A percentile compares a stretch with the other conserved stretches of the same genome.
These are phyloP conservation scores for Bruchidius siliquastri DNA, from an alignment of 2,888 invertebrate species.

Conservation along the genomic window DNA sequence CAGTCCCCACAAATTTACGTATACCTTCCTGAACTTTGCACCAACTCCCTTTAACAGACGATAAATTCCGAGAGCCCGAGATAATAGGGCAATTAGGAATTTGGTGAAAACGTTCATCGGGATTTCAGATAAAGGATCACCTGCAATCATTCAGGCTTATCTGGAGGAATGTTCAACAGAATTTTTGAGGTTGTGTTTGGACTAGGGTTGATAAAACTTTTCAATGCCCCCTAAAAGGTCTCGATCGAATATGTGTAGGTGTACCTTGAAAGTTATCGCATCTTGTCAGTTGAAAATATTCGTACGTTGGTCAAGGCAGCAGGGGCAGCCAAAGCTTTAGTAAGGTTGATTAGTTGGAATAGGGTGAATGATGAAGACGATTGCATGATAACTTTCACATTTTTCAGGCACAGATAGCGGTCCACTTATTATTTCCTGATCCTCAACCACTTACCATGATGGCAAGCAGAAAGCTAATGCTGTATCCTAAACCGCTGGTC, in stretches of 20 bases:
- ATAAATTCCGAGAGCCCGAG: not conserved
- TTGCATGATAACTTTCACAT: too few species aligned
- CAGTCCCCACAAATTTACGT: not conserved
- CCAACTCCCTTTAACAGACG: not conserved
- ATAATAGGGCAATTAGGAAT: conserved; percentile 1
- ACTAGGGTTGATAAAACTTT: too few species aligned
- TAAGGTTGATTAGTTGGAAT: too few species aligned
- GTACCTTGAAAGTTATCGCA: too few species aligned
- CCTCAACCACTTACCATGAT: conserved; percentile 16
- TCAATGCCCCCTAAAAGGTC: too few species aligned
- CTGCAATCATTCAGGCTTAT: not conserved
- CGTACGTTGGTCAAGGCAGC: too few species aligned
- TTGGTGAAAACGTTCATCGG: not conserved
- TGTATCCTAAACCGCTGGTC: conserved; percentile 26
- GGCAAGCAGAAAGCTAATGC: conserved; percentile 10
- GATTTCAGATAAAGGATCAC: not conserved
- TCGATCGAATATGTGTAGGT: too few species aligned
- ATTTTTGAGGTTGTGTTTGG: too few species aligned
- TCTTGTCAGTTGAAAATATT: too few species aligned
- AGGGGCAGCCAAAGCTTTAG: too few species aligned
- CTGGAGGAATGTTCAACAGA: not conserved
- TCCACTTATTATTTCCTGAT: conserved; percentile 25
- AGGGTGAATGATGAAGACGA: too few species aligned
- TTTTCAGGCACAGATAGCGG: conserved; percentile 28
- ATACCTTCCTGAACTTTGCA: not conserved